Evolutionary conservation across 2,888 invertebrate genomes (phyloP).

Genomic region (Harpagoxenus sublaevis): DNA sequence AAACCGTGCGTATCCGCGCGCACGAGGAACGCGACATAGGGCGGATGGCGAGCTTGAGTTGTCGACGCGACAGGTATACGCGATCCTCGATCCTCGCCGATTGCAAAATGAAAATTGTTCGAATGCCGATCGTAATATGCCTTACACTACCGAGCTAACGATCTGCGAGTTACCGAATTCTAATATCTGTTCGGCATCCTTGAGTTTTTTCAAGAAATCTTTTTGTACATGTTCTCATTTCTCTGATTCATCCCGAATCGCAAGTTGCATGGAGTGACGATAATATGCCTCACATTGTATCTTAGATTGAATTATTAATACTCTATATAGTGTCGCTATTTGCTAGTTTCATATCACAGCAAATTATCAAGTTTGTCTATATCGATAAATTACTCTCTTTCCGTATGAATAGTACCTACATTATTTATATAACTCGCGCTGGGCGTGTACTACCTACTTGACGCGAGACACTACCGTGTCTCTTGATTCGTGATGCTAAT

Average conservation of each 20-base stretch:
- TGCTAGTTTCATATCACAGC: background rate
- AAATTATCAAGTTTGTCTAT: background rate
- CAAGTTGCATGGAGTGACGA: background rate
- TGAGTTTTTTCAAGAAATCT: background rate
- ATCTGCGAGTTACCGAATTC: background rate
- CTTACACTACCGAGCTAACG: conserved; percentile 9
- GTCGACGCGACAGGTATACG: conserved; percentile 47
- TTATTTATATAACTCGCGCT: background rate
- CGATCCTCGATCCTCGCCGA: conserved; percentile 3
- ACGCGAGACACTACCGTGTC: too few relatives aligned
- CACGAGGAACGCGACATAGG: conserved; percentile 3
- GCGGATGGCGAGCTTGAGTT: background rate
- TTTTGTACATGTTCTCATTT: background rate
- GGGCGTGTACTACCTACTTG: too few relatives aligned
- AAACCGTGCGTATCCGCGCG: conserved; percentile 17
- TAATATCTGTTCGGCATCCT: background rate
- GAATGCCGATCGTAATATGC: conserved; percentile 32
- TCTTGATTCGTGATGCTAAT: too few relatives aligned
- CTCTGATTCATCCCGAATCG: background rate
- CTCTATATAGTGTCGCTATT: background rate
- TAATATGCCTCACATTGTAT: background rate
- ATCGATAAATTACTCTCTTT: background rate
- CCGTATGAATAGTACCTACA: background rate
- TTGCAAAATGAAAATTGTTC: conserved; percentile 20
- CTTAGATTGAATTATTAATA: background rate